Evolutionary conservation across 1,140 invertebrate species (phyloP), one percentile per base, ranked within the genome.

Genomic region (Saccostrea cuccullata): DNA sequence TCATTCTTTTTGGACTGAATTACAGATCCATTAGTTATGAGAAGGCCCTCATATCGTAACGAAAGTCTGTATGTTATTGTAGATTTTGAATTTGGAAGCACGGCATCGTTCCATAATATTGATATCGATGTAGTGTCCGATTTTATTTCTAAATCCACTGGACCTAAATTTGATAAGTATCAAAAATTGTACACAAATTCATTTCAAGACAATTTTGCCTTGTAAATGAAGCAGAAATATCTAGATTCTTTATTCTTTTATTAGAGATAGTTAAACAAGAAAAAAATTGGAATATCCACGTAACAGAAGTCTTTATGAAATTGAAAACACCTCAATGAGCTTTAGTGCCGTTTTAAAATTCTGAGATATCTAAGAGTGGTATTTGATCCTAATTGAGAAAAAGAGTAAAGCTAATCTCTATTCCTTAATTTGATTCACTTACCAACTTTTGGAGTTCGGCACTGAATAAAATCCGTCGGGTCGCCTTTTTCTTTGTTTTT

Each of bases 361-460:
- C 47, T 47, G 5, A 47, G 47, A 47, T 9, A 47, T 9, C 47
- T 9, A 47, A 47, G 9, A 47, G 6, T 47, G 47, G 47, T 47
- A 47, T 47, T 47, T 47, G 47, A 6, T 6, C 47, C 1, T 47
- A 47, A 47, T 47, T 47, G 47, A 6, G 47, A 47, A 47, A 47
- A 0, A 8, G 47, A 47, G 47, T 47, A 47, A 47, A 47, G 9
- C 6, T 47, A 8, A 6, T 47, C n/a, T 9, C 47, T 36, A 1
- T 36, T 36, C 47, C 5, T 8, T 20, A 17, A n/a, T 2, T 8
- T 64, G 58, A 6, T 64, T n/a, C 8, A 77, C 70, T 77, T 36
- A 77, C 70, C 70, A 36, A 77, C 70, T 30, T 77, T 77, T 77
- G 70, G 70, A 30, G 70, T 77, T 77, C 70, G 23, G 26, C 70